Evolutionary conservation across 35 echinoderm and acorn worm genomes (phyloP).

Genomic region (Nesometra sesokonis): DNA sequence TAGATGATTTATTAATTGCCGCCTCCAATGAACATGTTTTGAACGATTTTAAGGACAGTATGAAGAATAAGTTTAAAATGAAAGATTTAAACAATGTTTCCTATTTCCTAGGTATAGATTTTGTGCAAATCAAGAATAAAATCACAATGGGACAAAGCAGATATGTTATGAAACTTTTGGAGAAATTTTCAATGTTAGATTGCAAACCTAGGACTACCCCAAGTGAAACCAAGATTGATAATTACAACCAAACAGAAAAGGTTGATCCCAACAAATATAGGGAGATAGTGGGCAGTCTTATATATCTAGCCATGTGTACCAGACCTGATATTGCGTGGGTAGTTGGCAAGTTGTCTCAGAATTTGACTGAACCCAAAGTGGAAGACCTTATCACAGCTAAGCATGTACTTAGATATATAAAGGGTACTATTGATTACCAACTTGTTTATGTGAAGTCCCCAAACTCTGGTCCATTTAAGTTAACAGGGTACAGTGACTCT

Average conservation of each 20-base stretch:
- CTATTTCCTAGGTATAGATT: not conserved
- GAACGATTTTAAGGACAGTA: not conserved
- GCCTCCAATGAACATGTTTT: not conserved
- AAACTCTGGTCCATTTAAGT: not conserved
- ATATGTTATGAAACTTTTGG: not conserved
- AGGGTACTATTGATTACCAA: conserved; percentile 20
- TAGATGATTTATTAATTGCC: conserved; percentile 22
- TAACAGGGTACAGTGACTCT: conserved; percentile 13
- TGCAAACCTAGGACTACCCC: conserved; percentile 7
- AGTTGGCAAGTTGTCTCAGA: conserved; percentile 3
- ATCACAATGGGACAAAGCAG: conserved; percentile 17
- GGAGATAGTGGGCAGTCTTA: conserved; percentile 19
- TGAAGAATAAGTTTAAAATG: conserved; percentile 24
- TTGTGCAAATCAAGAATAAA: not conserved
- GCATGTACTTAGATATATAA: conserved; percentile 17
- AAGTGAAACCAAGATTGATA: not conserved
- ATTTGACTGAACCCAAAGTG: conserved; percentile 11
- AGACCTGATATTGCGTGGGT: conserved; percentile 9
- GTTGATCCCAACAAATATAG: conserved; percentile 6
- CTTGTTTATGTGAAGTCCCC: not conserved
- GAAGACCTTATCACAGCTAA: conserved; percentile 3
- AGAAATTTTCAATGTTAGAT: not conserved
- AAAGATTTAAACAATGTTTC: not conserved
- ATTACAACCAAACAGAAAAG: not conserved
- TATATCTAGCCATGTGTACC: conserved; percentile 14